Base-by-base conservation (phyloP, 2,113 vertebrate species). In the Meles meles region DNA sequence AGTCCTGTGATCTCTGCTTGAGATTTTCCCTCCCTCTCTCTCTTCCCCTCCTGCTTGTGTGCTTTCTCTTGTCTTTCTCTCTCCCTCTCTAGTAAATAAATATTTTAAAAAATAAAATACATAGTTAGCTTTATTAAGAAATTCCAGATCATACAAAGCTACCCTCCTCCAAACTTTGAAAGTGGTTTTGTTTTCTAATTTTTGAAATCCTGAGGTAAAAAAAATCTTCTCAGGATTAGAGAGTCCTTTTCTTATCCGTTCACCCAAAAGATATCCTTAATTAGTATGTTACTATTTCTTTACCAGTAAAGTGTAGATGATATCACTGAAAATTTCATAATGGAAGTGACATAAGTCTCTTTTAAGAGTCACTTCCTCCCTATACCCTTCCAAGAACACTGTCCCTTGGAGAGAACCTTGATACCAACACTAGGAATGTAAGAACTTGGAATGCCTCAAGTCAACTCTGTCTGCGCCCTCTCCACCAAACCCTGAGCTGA, bases 71-170 rank as follows among this genome's bases (percentile, higher is more conserved):
- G 52, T 52, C 52, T 55, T 55, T 20, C 67, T n/a, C 34, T 69
- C 34, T 69, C 34, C n/a, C 67, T 20, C 34, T n/a, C 8, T n/a
- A n/a, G 4, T 18, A 69, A 69, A 8, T 17, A 69, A 69, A 69
- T 69, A 10, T 69, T 69, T 69, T 20, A 8, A 20, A n/a, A 69
- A 37, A 69, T 69, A 37, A 69, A 69, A 31, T 92, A 80, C 90
- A 49, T 61, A 81, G 83, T 47, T 80, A 9, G 9, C 92, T 90
- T 95, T 88, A 82, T 49, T 94, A 82, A 92, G 57, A 82, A 95
- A 88, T 72, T 88, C 27, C 34, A 90, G 55, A 59, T 89, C 39
- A 69, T 85, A 88, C 94, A 90, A 63, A 87, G 12, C 13, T 1
- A 65, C 74, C 37, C 4, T 85, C 4, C 39, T 96, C 10, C 55